A percentile compares a stretch with the other conserved stretches of the same genome.
Conservation (phyloP, 2,113 vertebrate species). For the Chaetops frenatus region DNA sequence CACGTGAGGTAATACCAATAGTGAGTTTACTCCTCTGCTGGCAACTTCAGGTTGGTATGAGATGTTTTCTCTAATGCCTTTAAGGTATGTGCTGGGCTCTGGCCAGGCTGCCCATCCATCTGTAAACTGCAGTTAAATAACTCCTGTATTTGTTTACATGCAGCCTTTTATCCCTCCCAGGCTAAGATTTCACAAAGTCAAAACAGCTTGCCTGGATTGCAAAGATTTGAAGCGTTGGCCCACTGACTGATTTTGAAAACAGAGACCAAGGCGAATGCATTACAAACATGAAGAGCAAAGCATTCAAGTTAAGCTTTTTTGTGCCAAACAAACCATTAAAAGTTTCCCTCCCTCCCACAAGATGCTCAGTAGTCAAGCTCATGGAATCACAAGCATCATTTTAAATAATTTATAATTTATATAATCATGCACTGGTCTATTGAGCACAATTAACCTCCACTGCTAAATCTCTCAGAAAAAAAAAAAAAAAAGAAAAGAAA, state of each 20-base stretch:
- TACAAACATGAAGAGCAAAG: neutral
- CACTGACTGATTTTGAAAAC: neutral
- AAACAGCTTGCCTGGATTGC: neutral
- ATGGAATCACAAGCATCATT: neutral
- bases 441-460: constrained; percentile 3
- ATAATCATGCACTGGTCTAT: neutral
- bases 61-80: neutral
- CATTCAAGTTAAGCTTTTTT: neutral
- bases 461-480: neutral
- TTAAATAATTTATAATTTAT: neutral
- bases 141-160: neutral
- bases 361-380: neutral
- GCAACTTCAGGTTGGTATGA: neutral
- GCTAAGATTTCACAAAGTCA: neutral
- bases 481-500: neutral
- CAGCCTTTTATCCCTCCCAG: neutral
- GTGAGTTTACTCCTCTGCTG: neutral
- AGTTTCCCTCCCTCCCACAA: neutral
- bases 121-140: neutral
- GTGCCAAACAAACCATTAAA: neutral
- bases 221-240: neutral
- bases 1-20: neutral
- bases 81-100: neutral
- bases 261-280: neutral
- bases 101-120: neutral